Evolutionary conservation across 1,140 invertebrate species (phyloP).

Genomic region (Whitmania pigra): DNA sequence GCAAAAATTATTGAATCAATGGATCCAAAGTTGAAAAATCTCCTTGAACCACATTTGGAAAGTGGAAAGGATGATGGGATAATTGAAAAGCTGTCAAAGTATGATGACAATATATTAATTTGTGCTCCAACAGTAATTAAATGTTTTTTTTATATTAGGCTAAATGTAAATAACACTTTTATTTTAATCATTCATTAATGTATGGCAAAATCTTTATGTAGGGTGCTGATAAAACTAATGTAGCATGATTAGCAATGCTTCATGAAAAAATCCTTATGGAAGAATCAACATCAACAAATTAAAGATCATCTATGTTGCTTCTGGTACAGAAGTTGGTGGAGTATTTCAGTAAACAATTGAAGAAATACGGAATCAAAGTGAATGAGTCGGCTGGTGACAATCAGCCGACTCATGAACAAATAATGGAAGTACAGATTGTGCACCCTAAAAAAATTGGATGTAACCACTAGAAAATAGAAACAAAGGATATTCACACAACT

Average conservation of each 20-base stretch:
- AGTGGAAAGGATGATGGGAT: slow-evolving; percentile 67
- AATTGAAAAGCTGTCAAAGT: slow-evolving; percentile 84
- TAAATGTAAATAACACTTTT: not conserved
- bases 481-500: slow-evolving; percentile 92
- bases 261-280: slow-evolving; percentile 80
- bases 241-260: slow-evolving; percentile 86
- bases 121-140: slow-evolving; percentile 78
- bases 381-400: slow-evolving; percentile 96
- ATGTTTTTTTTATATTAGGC: slow-evolving; percentile 19
- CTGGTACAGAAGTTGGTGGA: slow-evolving; percentile 98
- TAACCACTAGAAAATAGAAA: slow-evolving; percentile 87
- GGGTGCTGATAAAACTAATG: slow-evolving; percentile 98
- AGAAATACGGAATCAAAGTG: slow-evolving; percentile 84
- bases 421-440: slow-evolving; percentile 93
- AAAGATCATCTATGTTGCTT: slow-evolving; percentile 93
- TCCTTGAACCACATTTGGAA: slow-evolving; percentile 57
- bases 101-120: slow-evolving; percentile 90
- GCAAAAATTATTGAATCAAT: slow-evolving; percentile 81
- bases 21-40: slow-evolving; percentile 69
- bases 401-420: slow-evolving; percentile 90
- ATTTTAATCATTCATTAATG: not conserved
- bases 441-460: slow-evolving; percentile 99
- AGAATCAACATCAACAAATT: slow-evolving; percentile 91
- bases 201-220: slow-evolving; percentile 26
- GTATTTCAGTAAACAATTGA: slow-evolving; percentile 59